phyloP scores from a whole-genome alignment of 2,797 vertebrate species.

The Zonotrichia albicollis region DNA sequence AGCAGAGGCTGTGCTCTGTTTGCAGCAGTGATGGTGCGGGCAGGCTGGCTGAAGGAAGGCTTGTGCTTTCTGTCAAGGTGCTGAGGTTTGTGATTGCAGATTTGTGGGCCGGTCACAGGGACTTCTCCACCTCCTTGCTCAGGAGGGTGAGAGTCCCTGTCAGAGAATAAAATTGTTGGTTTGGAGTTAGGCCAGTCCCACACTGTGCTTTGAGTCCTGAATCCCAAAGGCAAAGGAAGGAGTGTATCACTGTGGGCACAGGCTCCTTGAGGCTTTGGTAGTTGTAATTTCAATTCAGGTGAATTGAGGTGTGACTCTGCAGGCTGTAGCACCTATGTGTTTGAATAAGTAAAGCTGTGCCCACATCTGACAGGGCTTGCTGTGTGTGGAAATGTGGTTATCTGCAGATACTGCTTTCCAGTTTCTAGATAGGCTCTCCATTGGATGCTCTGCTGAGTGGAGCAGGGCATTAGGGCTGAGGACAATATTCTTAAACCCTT shows the following conservation, averaged over 20 bases:
- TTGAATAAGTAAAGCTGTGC: not conserved
- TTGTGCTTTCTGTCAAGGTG: not conserved
- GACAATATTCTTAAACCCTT: not conserved
- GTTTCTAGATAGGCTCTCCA: not conserved
- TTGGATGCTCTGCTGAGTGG: not conserved
- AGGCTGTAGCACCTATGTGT: not conserved
- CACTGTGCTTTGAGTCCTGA: not conserved
- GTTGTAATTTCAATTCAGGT: not conserved
- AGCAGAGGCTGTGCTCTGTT: not conserved
- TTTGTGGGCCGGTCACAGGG: not conserved
- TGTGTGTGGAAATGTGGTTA: not conserved
- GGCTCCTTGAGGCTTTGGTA: not conserved
- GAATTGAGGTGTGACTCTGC: not conserved
- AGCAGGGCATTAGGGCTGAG: not conserved
- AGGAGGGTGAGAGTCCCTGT: not conserved
- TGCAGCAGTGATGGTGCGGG: not conserved
- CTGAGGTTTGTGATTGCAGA: slow-evolving; percentile 20
- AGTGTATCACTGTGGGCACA: not conserved
- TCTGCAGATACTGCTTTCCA: not conserved
- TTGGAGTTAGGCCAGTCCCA: not conserved
- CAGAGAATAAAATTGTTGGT: not conserved
- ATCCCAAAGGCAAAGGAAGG: not conserved
- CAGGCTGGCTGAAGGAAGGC: not conserved
- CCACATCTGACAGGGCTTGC: not conserved
- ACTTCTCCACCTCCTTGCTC: not conserved